Percentiles rank a stretch among this genome's conserved stretches.
phyloP scores from a whole-genome alignment of 2,113 vertebrate genomes.

The Sander lucioperca region DNA sequence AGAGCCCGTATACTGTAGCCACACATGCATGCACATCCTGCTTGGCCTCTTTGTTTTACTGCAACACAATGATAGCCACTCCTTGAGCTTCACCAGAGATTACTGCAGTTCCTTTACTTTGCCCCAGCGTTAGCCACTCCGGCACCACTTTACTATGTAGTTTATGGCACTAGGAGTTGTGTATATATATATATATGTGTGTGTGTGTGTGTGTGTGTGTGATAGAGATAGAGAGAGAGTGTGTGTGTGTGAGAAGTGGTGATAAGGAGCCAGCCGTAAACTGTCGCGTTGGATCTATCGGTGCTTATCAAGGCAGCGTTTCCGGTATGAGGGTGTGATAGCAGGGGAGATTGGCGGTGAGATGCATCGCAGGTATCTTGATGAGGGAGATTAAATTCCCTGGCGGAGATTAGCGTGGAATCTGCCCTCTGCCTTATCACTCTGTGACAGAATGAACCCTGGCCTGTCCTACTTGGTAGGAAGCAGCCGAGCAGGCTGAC shows the following conservation, averaged over 20 bases:
- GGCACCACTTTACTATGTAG: slow-evolving; percentile 14
- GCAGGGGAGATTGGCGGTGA: slow-evolving; percentile 57
- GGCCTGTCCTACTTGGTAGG: slow-evolving; percentile 64
- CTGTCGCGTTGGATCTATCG: slow-evolving; percentile 52
- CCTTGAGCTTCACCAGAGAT: slow-evolving; percentile 56
- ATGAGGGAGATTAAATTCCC: slow-evolving; percentile 73
- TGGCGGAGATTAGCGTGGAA: slow-evolving; percentile 65
- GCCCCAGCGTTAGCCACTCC: background rate
- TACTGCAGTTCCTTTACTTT: slow-evolving; percentile 18
- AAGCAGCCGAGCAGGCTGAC: slow-evolving; percentile 20
- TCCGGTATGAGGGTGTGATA: slow-evolving; percentile 59
- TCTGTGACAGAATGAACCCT: slow-evolving; percentile 58
- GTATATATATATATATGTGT: slow-evolving; percentile 16
- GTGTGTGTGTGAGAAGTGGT: slow-evolving; percentile 23
- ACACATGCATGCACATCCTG: slow-evolving; percentile 12
- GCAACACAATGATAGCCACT: slow-evolving; percentile 62
- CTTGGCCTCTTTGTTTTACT: slow-evolving; percentile 66
- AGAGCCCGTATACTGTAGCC: slow-evolving; percentile 26
- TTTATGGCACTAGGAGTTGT: slow-evolving; percentile 47
- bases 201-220: slow-evolving; percentile 1
- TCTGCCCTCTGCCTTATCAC: slow-evolving; percentile 75
- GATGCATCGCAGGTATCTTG: slow-evolving; percentile 75
- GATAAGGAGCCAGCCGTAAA: slow-evolving; percentile 66
- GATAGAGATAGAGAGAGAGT: background rate
- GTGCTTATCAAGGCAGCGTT: slow-evolving; percentile 52